Percentiles rank a stretch among this genome's conserved stretches.
Conservation (phyloP, 2,797 vertebrate species). For the Megaceryle alcyon region DNA sequence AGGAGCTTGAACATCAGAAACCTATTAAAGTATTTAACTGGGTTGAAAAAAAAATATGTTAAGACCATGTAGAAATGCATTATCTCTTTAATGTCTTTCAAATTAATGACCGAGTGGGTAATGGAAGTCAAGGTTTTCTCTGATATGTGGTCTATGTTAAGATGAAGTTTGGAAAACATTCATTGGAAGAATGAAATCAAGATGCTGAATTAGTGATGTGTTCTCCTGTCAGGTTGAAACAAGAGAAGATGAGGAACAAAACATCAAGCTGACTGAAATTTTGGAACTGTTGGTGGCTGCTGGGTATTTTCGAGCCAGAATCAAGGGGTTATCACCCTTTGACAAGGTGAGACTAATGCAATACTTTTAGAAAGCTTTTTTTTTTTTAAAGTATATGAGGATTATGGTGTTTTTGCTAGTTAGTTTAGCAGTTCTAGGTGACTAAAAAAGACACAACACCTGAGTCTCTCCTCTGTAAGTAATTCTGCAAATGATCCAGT, state of each 20-base stretch:
- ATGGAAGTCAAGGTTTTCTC: not conserved
- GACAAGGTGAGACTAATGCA: slow-evolving; percentile 86
- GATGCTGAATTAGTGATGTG: not conserved
- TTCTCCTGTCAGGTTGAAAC: slow-evolving; percentile 87
- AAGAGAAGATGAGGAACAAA: slow-evolving; percentile 97
- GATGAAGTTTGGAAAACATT: not conserved
- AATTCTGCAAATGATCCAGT: not conserved
- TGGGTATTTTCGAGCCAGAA: slow-evolving; percentile 95
- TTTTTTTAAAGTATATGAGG: not conserved
- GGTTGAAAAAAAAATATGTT: not conserved
- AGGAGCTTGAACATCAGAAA: not conserved
- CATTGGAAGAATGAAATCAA: not conserved
- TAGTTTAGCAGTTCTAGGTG: not conserved
- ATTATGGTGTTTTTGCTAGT: not conserved
- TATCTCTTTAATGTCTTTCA: not conserved
- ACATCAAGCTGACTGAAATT: slow-evolving; percentile 91
- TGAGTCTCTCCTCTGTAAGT: not conserved
- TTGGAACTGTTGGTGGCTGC: slow-evolving; percentile 95
- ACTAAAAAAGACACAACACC: not conserved
- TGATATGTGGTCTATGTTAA: rapidly evolving
- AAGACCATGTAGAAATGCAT: not conserved
- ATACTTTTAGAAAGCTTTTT: not conserved
- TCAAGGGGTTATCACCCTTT: slow-evolving; percentile 95
- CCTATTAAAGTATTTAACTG: not conserved
- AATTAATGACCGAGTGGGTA: not conserved